These are phyloP conservation scores for Drosophila mojavensis DNA, from an alignment of 1,140 invertebrate species.

Conservation along the genomic window DNA sequence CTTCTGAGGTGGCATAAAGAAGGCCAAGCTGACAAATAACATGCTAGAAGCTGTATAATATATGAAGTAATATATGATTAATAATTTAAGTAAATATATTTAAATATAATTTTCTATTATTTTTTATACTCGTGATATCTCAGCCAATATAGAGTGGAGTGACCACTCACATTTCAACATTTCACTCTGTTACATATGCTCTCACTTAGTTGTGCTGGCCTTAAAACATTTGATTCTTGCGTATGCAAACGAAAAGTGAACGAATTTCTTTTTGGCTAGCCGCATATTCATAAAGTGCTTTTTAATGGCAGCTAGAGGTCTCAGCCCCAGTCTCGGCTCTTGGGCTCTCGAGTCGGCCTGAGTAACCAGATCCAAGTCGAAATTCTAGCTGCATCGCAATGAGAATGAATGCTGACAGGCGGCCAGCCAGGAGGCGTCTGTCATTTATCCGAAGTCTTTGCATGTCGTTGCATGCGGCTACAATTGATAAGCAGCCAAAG, in stretches of 20 bases:
- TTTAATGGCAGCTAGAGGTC: constrained; percentile 57
- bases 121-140: too few relatives aligned
- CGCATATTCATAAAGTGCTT: constrained; percentile 67
- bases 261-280: constrained; percentile 44
- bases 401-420: constrained; percentile 51
- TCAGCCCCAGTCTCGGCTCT: neutral
- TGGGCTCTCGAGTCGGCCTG: constrained; percentile 5
- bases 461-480: constrained; percentile 49
- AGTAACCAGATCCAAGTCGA: constrained; percentile 13
- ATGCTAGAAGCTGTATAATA: too few relatives aligned
- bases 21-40: too few relatives aligned
- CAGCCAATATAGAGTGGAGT: too few relatives aligned
- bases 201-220: neutral
- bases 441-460: constrained; percentile 53
- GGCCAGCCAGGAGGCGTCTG: constrained; percentile 48
- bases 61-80: too few relatives aligned
- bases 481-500: constrained; percentile 59
- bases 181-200: neutral
- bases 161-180: too few relatives aligned
- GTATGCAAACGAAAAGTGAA: constrained; percentile 16
- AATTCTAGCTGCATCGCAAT: constrained; percentile 31
- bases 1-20: too few relatives aligned
- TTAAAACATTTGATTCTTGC: constrained; percentile 18
- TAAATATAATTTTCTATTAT: too few relatives aligned
- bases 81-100: too few relatives aligned